Percentiles rank a stretch among this genome's conserved stretches.
These are phyloP conservation scores for Oryctes rhinoceros DNA, from an alignment of 1,140 invertebrate species.

Conservation along the genomic window DNA sequence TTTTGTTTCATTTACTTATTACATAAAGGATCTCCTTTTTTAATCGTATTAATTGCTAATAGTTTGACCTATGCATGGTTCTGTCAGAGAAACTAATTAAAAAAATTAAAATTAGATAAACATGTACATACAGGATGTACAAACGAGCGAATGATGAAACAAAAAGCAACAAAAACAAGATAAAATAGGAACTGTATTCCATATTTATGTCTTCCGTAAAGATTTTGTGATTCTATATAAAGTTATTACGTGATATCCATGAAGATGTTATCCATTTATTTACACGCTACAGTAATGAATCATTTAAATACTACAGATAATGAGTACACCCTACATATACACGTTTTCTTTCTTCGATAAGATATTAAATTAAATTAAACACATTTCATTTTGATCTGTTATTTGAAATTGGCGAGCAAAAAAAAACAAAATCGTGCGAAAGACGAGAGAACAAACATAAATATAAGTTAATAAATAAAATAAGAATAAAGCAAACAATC, in stretches of 20 bases:
- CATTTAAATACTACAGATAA: slow-evolving; percentile 20
- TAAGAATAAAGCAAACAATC: slow-evolving; percentile 34
- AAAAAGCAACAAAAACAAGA: not conserved
- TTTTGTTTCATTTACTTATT: not conserved
- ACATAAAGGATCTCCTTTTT: not conserved
- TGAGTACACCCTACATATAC: slow-evolving; percentile 27
- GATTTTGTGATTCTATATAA: slow-evolving; percentile 29
- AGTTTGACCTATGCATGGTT: not conserved
- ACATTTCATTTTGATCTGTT: not conserved
- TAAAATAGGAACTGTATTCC: slow-evolving; percentile 25
- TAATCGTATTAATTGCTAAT: not conserved
- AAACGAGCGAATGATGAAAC: not conserved
- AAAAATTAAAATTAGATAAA: slow-evolving; percentile 13
- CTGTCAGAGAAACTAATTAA: not conserved
- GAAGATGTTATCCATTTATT: not conserved
- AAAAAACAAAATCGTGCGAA: not conserved
- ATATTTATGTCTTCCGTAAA: not conserved
- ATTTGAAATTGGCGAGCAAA: not conserved
- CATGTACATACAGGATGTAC: slow-evolving; percentile 17
- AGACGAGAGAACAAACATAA: slow-evolving; percentile 26
- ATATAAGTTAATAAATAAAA: slow-evolving; percentile 36
- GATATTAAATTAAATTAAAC: not conserved
- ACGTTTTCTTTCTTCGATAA: slow-evolving; percentile 5
- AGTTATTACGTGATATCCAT: not conserved
- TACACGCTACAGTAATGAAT: not conserved